Evolutionary conservation across 2,113 vertebrate species (phyloP).

Genomic region (Phainopepla nitens): DNA sequence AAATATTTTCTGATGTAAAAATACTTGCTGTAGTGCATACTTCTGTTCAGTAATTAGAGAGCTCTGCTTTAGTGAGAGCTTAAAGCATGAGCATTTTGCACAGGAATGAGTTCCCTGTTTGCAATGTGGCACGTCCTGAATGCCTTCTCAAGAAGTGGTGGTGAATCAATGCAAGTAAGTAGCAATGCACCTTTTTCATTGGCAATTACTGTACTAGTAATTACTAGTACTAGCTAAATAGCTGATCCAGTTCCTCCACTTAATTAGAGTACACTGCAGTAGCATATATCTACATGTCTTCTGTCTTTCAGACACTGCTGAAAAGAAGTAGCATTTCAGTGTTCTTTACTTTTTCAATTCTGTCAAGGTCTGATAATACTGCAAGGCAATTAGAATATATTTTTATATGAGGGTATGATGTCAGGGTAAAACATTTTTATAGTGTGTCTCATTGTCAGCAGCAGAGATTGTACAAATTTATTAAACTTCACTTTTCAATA

Average conservation of each 20-base stretch:
- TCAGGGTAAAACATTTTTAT: conserved; percentile 13
- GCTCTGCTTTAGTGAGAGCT: neutral
- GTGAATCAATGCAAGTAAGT: neutral
- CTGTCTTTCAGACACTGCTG: neutral
- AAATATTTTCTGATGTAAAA: neutral
- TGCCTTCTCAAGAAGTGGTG: neutral
- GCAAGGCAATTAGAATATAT: conserved; percentile 19
- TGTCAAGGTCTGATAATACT: neutral
- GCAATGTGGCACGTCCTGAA: neutral
- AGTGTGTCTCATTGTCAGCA: neutral
- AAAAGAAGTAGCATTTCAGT: neutral
- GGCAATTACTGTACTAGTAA: neutral
- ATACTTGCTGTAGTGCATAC: neutral
- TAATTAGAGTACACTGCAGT: neutral
- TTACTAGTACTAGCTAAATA: neutral
- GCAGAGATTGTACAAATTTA: neutral
- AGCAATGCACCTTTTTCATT: neutral
- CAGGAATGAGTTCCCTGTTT: neutral
- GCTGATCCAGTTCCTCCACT: neutral
- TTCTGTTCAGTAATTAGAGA: neutral
- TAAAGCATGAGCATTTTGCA: neutral
- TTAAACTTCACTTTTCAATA: conserved; percentile 27
- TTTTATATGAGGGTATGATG: conserved; percentile 25
- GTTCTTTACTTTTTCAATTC: neutral
- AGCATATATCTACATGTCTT: neutral